Evolutionary conservation across 2,888 invertebrate species (phyloP).

Genomic region (Pycnomerus fuliginosus): DNA sequence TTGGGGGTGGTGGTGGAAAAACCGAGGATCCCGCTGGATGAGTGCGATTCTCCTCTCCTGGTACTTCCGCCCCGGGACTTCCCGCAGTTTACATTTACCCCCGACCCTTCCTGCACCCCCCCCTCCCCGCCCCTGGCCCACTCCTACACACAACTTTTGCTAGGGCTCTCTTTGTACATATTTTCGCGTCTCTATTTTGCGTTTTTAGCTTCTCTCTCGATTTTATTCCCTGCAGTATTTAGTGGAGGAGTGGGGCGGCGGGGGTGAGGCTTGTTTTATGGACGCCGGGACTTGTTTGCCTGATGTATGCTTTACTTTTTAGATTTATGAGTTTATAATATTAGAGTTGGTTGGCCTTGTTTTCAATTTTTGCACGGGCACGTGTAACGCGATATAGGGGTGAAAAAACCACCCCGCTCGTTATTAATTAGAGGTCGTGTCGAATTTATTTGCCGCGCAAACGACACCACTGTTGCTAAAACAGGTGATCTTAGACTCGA

Average conservation of each 20-base stretch:
- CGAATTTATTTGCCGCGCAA: too few relatives aligned
- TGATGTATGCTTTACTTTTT: slow-evolving; percentile 47
- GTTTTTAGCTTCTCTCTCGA: slow-evolving; percentile 48
- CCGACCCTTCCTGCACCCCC: slow-evolving; percentile 46
- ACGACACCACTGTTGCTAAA: too few relatives aligned
- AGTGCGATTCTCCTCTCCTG: slow-evolving; percentile 28
- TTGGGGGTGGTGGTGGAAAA: slow-evolving; percentile 24
- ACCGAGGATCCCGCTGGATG: slow-evolving; percentile 41
- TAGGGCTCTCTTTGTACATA: slow-evolving; percentile 49
- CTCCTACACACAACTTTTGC: slow-evolving; percentile 46
- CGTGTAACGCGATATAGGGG: slow-evolving; percentile 13
- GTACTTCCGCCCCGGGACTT: slow-evolving; percentile 48
- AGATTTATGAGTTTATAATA: slow-evolving; percentile 48
- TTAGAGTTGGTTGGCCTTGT: slow-evolving; percentile 38
- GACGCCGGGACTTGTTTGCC: slow-evolving; percentile 40
- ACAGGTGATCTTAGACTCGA: too few relatives aligned
- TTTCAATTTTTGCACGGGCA: slow-evolving; percentile 10
- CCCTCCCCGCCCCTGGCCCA: slow-evolving; percentile 35
- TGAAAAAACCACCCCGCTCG: too few relatives aligned
- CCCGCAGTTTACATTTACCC: slow-evolving; percentile 50
- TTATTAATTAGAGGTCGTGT: too few relatives aligned
- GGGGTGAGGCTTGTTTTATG: slow-evolving; percentile 29
- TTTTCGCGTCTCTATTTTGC: slow-evolving; percentile 50
- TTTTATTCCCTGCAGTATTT: slow-evolving; percentile 45
- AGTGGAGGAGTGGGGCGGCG: slow-evolving; percentile 33